Evolutionary conservation across 53 echinoderm and acorn worm genomes (phyloP), one percentile per base, ranked within the genome.

Genomic region (Actinopyga echinites): DNA sequence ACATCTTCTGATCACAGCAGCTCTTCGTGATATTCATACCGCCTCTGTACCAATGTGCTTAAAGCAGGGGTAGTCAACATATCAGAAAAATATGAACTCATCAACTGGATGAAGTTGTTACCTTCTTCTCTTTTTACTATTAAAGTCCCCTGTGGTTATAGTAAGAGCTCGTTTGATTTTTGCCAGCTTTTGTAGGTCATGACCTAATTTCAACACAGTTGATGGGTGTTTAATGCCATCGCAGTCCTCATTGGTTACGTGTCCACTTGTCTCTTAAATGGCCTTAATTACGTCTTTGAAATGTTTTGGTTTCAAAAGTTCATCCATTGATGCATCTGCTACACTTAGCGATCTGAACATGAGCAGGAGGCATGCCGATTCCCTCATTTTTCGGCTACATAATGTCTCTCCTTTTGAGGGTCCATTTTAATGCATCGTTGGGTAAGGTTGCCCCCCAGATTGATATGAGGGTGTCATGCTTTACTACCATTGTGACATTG

Each of bases 131-230:
- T 49, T 66, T 43, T 52, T 33, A 49, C n/a, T 21, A 5, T 54
- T 12, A 68, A 49, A 15, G n/a, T 55, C 29, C 23, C 21, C 52
- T 66, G 40, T 40, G 40, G 8, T 52, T 8, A 84, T 84, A 1
- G 69, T 49, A 33, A 42, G 32, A 43, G 25, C 69, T 32, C 31
- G 30, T 22, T 84, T 67, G 11, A 67, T 29, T 66, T 65, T 84
- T 21, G 32, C 52, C 11, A 55, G 49, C 53, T 84, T 84, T 69
- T 45, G 43, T 5, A 84, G n/a, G 36, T 65, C 40, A 84, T 69
- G 69, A 9, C 69, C 55, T 15, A 69, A 25, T 45, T 84, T 65
- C 55, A 69, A 34, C 3, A 22, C 84, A 69, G 22, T 42, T 69
- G 33, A 69, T 55, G 53, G 84, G 32, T 65, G 31, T 54, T 30